Base-by-base conservation (phyloP, 2,113 vertebrate species). In the Aphyosemion australe region DNA sequence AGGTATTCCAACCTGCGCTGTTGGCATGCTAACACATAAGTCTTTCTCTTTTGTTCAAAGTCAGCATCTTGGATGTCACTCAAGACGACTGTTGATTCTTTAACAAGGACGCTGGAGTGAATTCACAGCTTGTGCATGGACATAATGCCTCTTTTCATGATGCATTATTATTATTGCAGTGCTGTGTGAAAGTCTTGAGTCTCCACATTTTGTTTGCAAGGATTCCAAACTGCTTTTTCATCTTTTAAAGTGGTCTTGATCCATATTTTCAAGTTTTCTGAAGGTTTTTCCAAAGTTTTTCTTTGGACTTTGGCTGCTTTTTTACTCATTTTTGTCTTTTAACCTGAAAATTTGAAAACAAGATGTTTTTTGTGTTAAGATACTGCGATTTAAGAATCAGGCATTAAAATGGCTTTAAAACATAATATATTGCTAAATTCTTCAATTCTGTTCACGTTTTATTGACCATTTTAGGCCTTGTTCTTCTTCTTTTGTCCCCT, bases 31-130 rank as follows among this genome's bases (percentile, higher is more conserved):
- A 54, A 48, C 10, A 12, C 16, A 57, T 52, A 19, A 0, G 1
- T 11, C 8, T 9, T 55, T 50, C 34, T 62, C 56, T 42, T 64
- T n/a, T 56, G 2, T 67, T 16, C 41, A 50, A 58, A 37, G 34
- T 61, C 16, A 57, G 34, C 48, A 46, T 59, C 45, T 69, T 19
- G 2, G 64, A 16, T 64, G 67, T 69, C 67, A 68, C 15, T 75
- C 59, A 61, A 48, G 3, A 11, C 8, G 4, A 15, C 43, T 83
- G 26, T 61, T 41, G n/a, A 6, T 14, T 20, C 34, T 37, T 31
- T 6, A 26, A 13, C 13, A 45, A 41, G 50, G 43, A 43, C 68
- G 69, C 48, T 21, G 37, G 18, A 11, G 13, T 52, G 37, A 57
- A 69, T 67, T 32, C 12, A 65, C 34, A 65, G 26, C 16, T 5